These are phyloP conservation scores for Himantopus leucocephalus DNA, from an alignment of 2,113 vertebrate genomes.

Conservation along the genomic window DNA sequence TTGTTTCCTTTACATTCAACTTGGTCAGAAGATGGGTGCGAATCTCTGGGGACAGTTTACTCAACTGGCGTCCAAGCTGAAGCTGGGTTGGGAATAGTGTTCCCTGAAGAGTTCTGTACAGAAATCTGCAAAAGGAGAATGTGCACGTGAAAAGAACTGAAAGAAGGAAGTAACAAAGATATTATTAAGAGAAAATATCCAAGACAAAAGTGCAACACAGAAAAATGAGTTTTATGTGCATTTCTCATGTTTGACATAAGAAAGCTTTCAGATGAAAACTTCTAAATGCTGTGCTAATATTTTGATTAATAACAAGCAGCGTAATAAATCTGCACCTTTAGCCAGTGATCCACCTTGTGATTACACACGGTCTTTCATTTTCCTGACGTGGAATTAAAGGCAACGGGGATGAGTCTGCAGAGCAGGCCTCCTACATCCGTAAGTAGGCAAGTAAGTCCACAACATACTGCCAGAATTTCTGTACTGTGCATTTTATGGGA, in stretches of 20 bases:
- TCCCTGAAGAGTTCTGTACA: slow-evolving; percentile 89
- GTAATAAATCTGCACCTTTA: neutral
- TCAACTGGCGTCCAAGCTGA: slow-evolving; percentile 87
- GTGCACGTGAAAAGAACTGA: neutral
- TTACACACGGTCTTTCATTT: neutral
- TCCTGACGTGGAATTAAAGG: neutral
- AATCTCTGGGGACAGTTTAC: slow-evolving; percentile 70
- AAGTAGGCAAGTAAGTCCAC: neutral
- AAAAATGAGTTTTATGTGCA: neutral
- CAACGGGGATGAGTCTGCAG: neutral
- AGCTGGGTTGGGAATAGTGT: slow-evolving; percentile 87
- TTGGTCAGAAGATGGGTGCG: slow-evolving; percentile 69
- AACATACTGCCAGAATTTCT: neutral
- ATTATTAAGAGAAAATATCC: neutral
- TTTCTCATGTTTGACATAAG: neutral
- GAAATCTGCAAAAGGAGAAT: slow-evolving; percentile 78
- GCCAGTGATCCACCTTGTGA: neutral
- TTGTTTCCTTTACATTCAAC: neutral
- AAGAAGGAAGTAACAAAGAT: neutral
- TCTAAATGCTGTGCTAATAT: neutral
- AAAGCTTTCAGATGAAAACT: neutral
- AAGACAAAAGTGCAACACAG: neutral
- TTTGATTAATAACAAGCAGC: neutral
- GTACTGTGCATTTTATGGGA: neutral
- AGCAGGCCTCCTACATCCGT: neutral